Evolutionary conservation across 2,888 invertebrate species (phyloP).

Genomic region (Hylaea fasciaria): DNA sequence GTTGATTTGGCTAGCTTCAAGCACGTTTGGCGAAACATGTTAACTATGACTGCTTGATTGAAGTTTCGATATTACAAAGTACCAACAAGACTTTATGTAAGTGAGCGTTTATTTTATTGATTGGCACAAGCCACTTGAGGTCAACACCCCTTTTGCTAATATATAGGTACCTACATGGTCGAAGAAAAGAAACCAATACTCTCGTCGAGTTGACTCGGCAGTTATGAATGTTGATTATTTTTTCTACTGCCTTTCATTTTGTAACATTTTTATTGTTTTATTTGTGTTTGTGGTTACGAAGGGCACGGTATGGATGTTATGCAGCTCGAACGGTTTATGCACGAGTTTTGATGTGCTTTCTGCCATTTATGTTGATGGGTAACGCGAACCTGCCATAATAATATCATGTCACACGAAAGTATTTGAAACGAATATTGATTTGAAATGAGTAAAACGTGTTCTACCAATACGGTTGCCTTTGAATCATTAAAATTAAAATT

Average conservation of each 20-base stretch:
- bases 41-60: neutral
- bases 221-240: constrained; percentile 35
- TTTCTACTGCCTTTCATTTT: constrained; percentile 21
- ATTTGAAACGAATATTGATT: too few relatives aligned
- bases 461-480: too few relatives aligned
- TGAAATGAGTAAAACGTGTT: too few relatives aligned
- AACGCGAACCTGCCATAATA: too few relatives aligned
- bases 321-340: constrained; percentile 5
- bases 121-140: constrained; percentile 57
- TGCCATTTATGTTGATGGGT: neutral
- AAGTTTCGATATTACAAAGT: neutral
- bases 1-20: too few relatives aligned
- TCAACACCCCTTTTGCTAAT: constrained; percentile 64
- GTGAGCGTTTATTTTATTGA: constrained; percentile 66
- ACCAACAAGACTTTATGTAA: too few relatives aligned
- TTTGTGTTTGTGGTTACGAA: constrained; percentile 10
- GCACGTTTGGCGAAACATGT: too few relatives aligned
- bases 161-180: constrained; percentile 60
- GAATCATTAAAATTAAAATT: too few relatives aligned
- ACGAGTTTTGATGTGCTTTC: neutral
- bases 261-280: constrained; percentile 20
- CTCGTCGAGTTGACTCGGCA: constrained; percentile 31
- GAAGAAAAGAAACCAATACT: constrained; percentile 57
- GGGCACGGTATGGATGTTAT: constrained; percentile 8
- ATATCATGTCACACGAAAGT: too few relatives aligned